Base-by-base conservation (phyloP, 1,140 invertebrate genomes). In the Listronotus oregonensis region DNA sequence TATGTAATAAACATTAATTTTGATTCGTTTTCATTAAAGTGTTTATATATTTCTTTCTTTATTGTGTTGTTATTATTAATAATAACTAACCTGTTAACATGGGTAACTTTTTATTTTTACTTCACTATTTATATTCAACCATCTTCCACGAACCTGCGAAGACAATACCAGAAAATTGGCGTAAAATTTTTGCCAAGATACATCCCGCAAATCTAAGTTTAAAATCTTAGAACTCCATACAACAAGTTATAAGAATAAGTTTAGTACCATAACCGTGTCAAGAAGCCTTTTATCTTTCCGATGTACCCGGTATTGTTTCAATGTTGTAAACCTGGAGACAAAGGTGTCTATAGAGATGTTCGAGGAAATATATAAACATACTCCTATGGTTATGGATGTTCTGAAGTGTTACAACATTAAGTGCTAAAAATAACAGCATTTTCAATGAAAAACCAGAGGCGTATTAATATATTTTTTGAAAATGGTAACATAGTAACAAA, bases 101-200 rank as follows among this genome's bases (percentile, higher is more conserved):
- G 5, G 5, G 21, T 27, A 27, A 27, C 2, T 27, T 1, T 27
- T 27, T 27, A 27, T 27, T 27, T 1, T 1, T 5, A 27, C 5
- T 27, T 3, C 5, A 5, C 21, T 27, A 27, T 27, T 27, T 27
- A 27, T 27, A 27, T 18, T 18, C 18, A 34, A 39, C 34, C 52
- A 40, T 31, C n/a, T 57, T 57, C 55, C 27, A 14, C 40, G 55
- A 57, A 57, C 39, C 10, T 8, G 27, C 6, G 6, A 59, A 15
- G 49, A 51, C 59, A 61, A 52, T 63, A 37, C 43, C 43, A 18
- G 51, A 69, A 57, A 61, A 55, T 62, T 39, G 54, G 57, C 49
- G 59, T 65, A 47, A 55, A 66, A 69, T 69, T 66, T 69, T 66
- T 66, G 64, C 68, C 49, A 63, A 42, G 57, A 51, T 69, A 57